Evolutionary conservation across 2,797 vertebrate species (phyloP).

Genomic region (Tadarida brasiliensis): DNA sequence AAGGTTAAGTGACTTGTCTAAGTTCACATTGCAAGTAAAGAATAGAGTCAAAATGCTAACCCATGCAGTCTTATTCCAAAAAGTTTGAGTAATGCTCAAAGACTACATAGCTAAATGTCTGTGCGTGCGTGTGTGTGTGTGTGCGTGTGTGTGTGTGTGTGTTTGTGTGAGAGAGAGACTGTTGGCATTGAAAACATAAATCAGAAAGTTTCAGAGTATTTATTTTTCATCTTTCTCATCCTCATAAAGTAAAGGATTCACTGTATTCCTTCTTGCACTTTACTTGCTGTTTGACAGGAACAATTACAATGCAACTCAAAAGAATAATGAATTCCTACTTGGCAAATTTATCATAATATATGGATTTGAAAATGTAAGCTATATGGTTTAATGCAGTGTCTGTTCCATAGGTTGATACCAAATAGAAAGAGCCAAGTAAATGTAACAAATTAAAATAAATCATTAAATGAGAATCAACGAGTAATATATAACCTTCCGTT

Average conservation of each 20-base stretch:
- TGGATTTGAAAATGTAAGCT: background rate
- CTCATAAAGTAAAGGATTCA: conserved; percentile 32
- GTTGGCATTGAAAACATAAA: background rate
- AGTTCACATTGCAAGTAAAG: background rate
- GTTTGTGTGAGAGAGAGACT: background rate
- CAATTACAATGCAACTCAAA: background rate
- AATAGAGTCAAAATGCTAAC: background rate
- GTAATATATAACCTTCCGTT: background rate
- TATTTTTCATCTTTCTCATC: background rate
- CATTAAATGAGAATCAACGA: conserved; percentile 1
- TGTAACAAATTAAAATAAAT: conserved; percentile 18
- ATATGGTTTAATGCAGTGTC: background rate
- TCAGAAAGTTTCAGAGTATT: background rate
- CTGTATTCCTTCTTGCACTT: background rate
- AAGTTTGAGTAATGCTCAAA: background rate
- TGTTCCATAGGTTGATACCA: background rate
- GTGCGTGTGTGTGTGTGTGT: background rate
- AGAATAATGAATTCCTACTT: background rate
- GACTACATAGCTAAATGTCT: background rate
- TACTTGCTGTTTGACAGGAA: background rate
- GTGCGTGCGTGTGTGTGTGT: background rate
- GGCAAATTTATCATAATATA: background rate
- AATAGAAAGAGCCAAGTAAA: background rate
- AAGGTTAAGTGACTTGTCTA: background rate
- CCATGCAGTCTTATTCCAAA: background rate